Percentiles rank a stretch among this genome's conserved stretches.
Conservation (phyloP, 2,888 invertebrate species). For the Auanema sp. region DNA sequence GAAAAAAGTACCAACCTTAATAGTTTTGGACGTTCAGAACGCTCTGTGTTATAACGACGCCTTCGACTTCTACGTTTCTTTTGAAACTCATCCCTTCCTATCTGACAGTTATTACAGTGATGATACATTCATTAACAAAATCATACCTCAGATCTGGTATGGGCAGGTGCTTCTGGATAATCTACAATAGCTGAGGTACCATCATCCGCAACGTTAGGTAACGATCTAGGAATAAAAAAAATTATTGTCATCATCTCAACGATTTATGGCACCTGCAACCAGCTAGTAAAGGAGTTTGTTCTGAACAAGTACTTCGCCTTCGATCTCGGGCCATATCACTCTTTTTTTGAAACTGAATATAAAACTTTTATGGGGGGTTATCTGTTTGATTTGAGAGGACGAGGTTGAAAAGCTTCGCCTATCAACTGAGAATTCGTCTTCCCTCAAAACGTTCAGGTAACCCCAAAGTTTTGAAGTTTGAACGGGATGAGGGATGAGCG, state of each 20-base stretch:
- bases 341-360: too few relatives aligned
- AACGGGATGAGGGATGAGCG: too few relatives aligned
- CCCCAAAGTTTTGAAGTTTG: too few relatives aligned
- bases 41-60: neutral
- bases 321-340: too few relatives aligned
- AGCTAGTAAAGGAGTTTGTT: neutral
- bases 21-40: neutral
- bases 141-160: conserved; percentile 30
- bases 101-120: conserved; percentile 13
- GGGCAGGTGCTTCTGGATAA: conserved; percentile 22
- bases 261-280: neutral
- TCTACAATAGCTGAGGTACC: conserved; percentile 16
- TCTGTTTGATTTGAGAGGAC: too few relatives aligned
- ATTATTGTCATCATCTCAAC: neutral
- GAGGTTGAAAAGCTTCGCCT: too few relatives aligned
- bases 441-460: too few relatives aligned
- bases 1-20: neutral
- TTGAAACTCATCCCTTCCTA: conserved; percentile 24
- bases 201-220: conserved; percentile 33
- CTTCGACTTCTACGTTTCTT: conserved; percentile 15
- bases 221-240: conserved; percentile 25
- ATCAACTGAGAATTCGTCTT: too few relatives aligned
- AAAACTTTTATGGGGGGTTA: too few relatives aligned
- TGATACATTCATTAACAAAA: neutral
- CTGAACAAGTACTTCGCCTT: neutral